Conservation (phyloP, 2,888 invertebrate species). For the Flabesymbios commensalis region DNA sequence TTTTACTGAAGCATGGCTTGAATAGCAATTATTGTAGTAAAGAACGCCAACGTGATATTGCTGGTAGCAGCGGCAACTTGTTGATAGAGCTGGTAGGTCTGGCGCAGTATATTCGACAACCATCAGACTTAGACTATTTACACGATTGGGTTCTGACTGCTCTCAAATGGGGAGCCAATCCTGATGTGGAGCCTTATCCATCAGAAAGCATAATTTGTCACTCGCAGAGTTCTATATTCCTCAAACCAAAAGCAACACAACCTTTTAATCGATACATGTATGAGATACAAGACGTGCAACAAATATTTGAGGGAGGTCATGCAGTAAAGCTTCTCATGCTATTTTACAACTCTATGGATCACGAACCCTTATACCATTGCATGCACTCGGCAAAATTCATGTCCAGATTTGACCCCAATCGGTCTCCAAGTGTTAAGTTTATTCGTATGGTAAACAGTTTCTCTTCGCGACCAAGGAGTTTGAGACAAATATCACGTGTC, state of each 20-base stretch:
- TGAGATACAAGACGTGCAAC: conserved; percentile 69
- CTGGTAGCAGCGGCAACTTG: conserved; percentile 64
- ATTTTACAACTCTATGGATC: conserved; percentile 68
- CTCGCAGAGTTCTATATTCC: conserved; percentile 64
- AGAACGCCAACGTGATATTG: conserved; percentile 19
- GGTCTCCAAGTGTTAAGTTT: conserved; percentile 47
- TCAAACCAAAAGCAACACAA: conserved; percentile 64
- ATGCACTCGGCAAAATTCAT: conserved; percentile 70
- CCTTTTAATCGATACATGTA: conserved; percentile 71
- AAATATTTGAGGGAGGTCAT: conserved; percentile 67
- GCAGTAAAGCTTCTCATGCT: conserved; percentile 69
- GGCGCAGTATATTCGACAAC: conserved; percentile 70
- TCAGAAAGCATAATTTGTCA: conserved; percentile 65
- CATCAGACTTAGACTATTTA: conserved; percentile 72
- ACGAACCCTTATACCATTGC: conserved; percentile 72
- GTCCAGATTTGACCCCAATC: conserved; percentile 66
- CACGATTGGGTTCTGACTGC: conserved; percentile 73
- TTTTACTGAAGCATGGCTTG: conserved; percentile 72
- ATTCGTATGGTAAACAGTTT: conserved; percentile 67
- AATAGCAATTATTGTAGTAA: conserved; percentile 69
- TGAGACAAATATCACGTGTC: conserved; percentile 75
- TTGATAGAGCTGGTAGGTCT: conserved; percentile 70
- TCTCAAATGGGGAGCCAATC: conserved; percentile 76
- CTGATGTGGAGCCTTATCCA: conserved; percentile 69
- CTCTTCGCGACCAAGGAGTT: conserved; percentile 70